Base-by-base conservation (phyloP, 2,113 vertebrate species). In the Acanthochromis polyacanthus region DNA sequence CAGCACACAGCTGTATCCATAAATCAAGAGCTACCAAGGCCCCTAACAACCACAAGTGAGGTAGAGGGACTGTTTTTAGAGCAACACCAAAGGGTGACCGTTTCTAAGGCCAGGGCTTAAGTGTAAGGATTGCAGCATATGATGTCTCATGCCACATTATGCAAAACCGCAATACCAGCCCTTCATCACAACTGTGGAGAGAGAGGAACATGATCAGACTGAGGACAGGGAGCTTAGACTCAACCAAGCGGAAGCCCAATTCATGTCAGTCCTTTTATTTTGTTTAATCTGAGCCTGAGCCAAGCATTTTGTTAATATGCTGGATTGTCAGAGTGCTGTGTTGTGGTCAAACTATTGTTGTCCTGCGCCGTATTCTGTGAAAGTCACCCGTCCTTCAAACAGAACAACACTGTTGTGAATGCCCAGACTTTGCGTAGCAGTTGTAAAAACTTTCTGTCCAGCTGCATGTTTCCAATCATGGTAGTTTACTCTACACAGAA, bases 1-100 rank as follows among this genome's bases (percentile, higher is more conserved):
- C 56, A 83, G 69, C 72, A 57, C 80, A 82, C 88, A 89, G 88
- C 78, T 92, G 90, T 82, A 89, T 85, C 80, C 79, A 91, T 93
- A 92, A 93, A 93, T 93, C 91, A 92, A 8, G 55, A 51, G 50
- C 48, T 5, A 71, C 45, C 64, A 86, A 85, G 74, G 86, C 75
- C 72, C 66, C n/a, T 20, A 55, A 80, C 40, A 56, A 77, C 75
- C 63, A 68, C 58, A 40, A 67, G 63, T 36, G 38, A 78, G 78
- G 57, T 51, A 22, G 71, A 32, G 48, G 28, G 23, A 48, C 66
- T 79, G 61, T 76, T 86, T 86, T 84, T 78, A 83, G 69, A 67
- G 69, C 60, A 52, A 43, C 52, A 68, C 66, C 43, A 77, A 56
- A 73, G 73, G 65, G 3, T 46, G 48, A 80, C 51, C 23, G 60